phyloP scores from a whole-genome alignment of 2,113 vertebrate species.

The Cairina moschata region DNA sequence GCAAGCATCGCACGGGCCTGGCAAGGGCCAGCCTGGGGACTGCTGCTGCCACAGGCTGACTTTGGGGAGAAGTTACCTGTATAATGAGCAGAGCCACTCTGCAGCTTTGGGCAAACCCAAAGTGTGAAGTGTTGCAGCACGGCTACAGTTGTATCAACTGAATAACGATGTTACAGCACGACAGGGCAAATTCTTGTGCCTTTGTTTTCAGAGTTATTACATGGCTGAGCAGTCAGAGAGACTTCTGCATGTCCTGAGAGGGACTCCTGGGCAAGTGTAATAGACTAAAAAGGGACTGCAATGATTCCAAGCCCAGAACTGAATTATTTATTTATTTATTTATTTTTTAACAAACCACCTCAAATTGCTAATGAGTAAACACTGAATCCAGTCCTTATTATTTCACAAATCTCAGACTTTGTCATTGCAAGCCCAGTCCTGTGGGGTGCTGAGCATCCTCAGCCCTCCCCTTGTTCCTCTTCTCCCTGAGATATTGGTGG shows the following conservation, averaged over 20 bases:
- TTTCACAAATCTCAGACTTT: constrained; percentile 17
- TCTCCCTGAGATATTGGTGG: not conserved
- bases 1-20: not conserved
- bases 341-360: not conserved
- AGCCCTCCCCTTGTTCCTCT: not conserved
- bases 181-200: not conserved
- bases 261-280: not conserved
- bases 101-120: not conserved
- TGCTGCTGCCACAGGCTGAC: not conserved
- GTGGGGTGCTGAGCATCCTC: not conserved
- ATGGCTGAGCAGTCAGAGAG: constrained; percentile 51
- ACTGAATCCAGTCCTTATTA: not conserved
- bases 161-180: not conserved
- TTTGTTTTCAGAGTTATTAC: constrained; percentile 39
- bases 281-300: not conserved
- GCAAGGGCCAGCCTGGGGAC: not conserved
- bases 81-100: not conserved
- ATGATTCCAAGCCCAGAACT: constrained; percentile 3
- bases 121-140: not conserved
- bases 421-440: not conserved
- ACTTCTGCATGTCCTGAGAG: not conserved
- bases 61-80: not conserved
- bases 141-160: not conserved
- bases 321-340: not conserved
- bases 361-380: not conserved